Evolutionary conservation across 2,113 vertebrate species (phyloP).

Genomic region (Tenrec ecaudatus): DNA sequence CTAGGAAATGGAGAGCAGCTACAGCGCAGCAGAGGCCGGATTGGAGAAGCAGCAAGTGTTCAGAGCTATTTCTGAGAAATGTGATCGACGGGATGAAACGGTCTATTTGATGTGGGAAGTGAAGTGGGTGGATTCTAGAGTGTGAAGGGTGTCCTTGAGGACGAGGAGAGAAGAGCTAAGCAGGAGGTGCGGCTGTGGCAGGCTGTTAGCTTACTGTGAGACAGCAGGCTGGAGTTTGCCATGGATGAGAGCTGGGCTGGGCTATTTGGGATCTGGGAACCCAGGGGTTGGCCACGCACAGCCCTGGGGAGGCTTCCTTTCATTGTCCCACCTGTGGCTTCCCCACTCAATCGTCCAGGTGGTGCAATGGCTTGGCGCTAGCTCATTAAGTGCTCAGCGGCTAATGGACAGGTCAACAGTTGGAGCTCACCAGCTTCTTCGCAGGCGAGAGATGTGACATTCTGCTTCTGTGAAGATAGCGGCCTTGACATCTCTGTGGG

Average conservation of each 20-base stretch:
- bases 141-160: not conserved
- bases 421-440: not conserved
- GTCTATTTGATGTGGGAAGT: conserved; percentile 43
- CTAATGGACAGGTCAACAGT: not conserved
- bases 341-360: not conserved
- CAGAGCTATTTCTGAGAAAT: conserved; percentile 44
- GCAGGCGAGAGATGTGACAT: not conserved
- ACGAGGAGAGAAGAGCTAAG: not conserved
- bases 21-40: not conserved
- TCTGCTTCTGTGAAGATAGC: not conserved
- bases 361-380: not conserved
- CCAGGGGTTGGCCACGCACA: not conserved
- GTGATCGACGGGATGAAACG: not conserved
- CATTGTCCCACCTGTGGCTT: not conserved
- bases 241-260: not conserved
- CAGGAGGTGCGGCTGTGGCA: not conserved
- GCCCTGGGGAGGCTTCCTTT: not conserved
- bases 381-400: not conserved
- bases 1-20: not conserved
- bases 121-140: not conserved
- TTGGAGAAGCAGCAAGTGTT: not conserved
- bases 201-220: conserved; percentile 14
- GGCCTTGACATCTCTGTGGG: not conserved
- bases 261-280: not conserved
- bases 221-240: not conserved